These are phyloP conservation scores for Drosophila nigritarsus DNA, from an alignment of 2,888 invertebrate genomes.

Conservation along the genomic window DNA sequence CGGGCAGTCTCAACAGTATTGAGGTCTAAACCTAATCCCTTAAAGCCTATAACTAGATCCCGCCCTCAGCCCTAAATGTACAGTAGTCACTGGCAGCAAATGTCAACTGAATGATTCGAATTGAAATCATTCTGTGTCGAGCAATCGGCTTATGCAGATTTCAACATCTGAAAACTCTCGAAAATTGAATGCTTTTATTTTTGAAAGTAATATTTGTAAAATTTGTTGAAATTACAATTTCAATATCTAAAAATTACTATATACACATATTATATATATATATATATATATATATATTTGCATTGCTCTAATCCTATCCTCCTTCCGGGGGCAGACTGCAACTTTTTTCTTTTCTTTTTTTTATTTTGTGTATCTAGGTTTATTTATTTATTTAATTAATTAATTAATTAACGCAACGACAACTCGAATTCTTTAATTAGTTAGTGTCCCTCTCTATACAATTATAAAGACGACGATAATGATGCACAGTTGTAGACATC, in stretches of 20 bases:
- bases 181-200: not conserved
- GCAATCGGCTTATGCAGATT: not conserved
- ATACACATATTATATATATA: not conserved
- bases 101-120: not conserved
- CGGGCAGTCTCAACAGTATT: slow-evolving; percentile 85
- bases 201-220: not conserved
- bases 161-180: not conserved
- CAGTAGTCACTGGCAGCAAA: slow-evolving; percentile 1
- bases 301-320: not conserved
- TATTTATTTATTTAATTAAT: slow-evolving; percentile 59
- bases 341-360: not conserved
- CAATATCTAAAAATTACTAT: not conserved
- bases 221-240: not conserved
- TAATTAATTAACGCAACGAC: slow-evolving; percentile 39
- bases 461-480: not conserved
- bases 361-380: slow-evolving; percentile 43
- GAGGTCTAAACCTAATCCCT: slow-evolving; percentile 78
- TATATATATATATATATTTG: not conserved
- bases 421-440: slow-evolving; percentile 33
- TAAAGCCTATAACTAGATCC: not conserved
- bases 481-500: slow-evolving; percentile 3
- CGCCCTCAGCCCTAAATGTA: not conserved
- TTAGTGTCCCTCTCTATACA: not conserved
- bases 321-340: not conserved
- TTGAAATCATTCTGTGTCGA: not conserved